Percentiles rank a stretch among this genome's conserved stretches.
Evolutionary conservation across 1,140 invertebrate species (phyloP).

Genomic region (Cyclina sinensis): DNA sequence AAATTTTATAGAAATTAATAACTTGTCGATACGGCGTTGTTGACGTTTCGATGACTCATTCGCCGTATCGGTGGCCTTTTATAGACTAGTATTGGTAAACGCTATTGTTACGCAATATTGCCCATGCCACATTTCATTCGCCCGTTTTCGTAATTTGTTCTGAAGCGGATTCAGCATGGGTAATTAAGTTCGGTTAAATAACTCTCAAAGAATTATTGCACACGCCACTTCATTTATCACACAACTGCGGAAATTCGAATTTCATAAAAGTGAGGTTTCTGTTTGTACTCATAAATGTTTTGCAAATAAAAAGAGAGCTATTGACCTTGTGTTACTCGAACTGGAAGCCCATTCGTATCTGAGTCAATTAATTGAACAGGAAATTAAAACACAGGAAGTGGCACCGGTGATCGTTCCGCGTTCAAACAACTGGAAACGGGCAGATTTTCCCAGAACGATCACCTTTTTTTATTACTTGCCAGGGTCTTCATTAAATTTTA

Average conservation of each 20-base stretch:
- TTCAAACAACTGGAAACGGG: background rate
- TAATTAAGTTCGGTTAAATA: conserved; percentile 43
- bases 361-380: conserved; percentile 15
- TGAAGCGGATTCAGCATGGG: conserved; percentile 25
- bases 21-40: background rate
- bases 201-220: conserved; percentile 5
- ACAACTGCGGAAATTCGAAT: conserved; percentile 27
- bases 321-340: background rate
- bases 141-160: conserved; percentile 17
- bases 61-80: background rate
- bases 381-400: conserved; percentile 8
- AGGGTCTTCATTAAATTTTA: conserved; percentile 31
- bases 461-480: background rate
- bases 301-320: background rate
- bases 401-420: background rate
- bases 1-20: conserved; percentile 25
- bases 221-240: conserved; percentile 22
- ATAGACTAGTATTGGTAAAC: background rate
- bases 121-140: conserved; percentile 3
- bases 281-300: background rate
- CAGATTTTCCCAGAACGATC: background rate
- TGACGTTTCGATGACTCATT: conserved; percentile 25
- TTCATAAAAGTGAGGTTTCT: background rate
- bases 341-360: background rate
- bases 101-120: conserved; percentile 34